phyloP scores from a whole-genome alignment of 2,113 vertebrate genomes.

The Lophochroa leadbeateri region DNA sequence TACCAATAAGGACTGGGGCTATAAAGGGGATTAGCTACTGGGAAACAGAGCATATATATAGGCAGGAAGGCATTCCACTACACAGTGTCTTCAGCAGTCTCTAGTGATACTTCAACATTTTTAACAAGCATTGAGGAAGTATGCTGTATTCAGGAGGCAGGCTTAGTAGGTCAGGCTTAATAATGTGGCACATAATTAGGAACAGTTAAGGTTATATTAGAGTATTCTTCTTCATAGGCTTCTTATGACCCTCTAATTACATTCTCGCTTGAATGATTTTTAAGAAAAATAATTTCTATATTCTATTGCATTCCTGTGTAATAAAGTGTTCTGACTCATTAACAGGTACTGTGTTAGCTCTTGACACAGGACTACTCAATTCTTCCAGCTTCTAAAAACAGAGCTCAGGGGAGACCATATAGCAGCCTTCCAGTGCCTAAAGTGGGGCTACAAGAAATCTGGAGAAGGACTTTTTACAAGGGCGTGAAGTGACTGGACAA shows the following conservation, averaged over 20 bases:
- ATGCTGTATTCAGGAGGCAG: neutral
- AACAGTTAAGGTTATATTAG: slow-evolving; percentile 25
- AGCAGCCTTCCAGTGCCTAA: neutral
- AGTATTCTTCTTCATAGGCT: neutral
- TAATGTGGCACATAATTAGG: slow-evolving; percentile 25
- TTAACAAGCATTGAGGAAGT: neutral
- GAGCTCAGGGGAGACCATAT: neutral
- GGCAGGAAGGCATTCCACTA: neutral
- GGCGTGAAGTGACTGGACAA: neutral
- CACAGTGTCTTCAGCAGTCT: neutral
- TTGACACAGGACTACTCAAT: neutral
- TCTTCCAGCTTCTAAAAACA: neutral
- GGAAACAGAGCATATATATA: neutral
- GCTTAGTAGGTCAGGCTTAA: slow-evolving; percentile 39
- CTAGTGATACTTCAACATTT: neutral
- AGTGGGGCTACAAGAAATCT: neutral
- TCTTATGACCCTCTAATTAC: slow-evolving; percentile 37
- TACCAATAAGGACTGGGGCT: neutral
- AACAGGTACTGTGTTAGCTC: neutral
- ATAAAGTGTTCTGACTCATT: neutral
- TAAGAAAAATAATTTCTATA: slow-evolving; percentile 43
- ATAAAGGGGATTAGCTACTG: neutral
- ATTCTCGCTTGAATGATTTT: slow-evolving; percentile 33
- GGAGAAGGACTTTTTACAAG: neutral
- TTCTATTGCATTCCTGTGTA: neutral